Base-by-base conservation (phyloP, 2,113 vertebrate genomes). In the Rhinolophus ferrumequinum region DNA sequence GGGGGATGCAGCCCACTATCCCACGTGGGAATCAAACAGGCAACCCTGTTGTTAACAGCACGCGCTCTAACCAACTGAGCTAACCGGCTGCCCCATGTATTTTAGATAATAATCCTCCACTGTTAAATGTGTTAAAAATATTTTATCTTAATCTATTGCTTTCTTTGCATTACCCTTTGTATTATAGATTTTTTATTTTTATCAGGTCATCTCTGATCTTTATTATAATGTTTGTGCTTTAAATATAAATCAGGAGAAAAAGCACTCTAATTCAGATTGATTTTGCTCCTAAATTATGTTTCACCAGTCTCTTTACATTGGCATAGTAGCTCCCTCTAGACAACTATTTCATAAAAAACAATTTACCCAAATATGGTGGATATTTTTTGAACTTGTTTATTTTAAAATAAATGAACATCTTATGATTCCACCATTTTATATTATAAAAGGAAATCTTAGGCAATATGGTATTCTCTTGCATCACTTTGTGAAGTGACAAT, bases 141-240 rank as follows among this genome's bases (percentile, higher is more conserved):
- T 86, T 76, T 93, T 66, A 60, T 26, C 47, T 60, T 54, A 87
- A 50, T 60, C 41, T n/a, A 38, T 30, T 76, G 33, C 8, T 89
- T 56, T n/a, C 5, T 69, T 81, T 85, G 52, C 8, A 77, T 88
- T 47, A 67, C 5, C 33, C 67, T 79, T 88, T 81, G 8, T 60
- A 93, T 69, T 89, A 83, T 0, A 86, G 10, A 47, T 52, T 44
- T 72, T 44, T 79, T 35, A 73, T 52, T 75, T 52, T 41, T 81
- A 50, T 92, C 22, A 89, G 5, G 47, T 96, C 54, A 92, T 73
- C 52, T 30, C n/a, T 96, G 72, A 80, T 66, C 56, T 85, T 96
- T 66, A 56, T 73, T 80, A 8, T 60, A 38, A 76, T 22, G n/a
- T 95, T 52, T 84, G 33, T 54, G 60, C 62, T 77, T 79, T 69